These are phyloP conservation scores for Tonatia bakeri DNA, from an alignment of 2,113 vertebrate species.

Conservation along the genomic window DNA sequence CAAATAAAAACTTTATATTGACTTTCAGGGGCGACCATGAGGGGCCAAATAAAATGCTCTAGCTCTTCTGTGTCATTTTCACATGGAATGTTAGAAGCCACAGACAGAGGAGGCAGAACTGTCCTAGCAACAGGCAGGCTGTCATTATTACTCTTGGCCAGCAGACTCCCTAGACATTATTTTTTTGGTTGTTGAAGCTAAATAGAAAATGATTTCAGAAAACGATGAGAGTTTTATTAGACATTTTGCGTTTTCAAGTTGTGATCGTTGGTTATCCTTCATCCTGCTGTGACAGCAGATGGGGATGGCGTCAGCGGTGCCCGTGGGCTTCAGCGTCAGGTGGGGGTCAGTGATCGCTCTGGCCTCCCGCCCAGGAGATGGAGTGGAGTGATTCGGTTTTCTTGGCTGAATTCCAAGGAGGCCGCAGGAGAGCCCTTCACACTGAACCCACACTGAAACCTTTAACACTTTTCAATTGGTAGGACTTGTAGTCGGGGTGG, in stretches of 20 bases:
- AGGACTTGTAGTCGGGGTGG: not conserved
- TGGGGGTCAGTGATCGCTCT: constrained; percentile 32
- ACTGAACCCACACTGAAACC: constrained; percentile 24
- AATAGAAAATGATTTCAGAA: not conserved
- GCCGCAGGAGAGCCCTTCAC: not conserved
- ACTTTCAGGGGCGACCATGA: constrained; percentile 9
- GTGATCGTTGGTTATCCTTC: constrained; percentile 8
- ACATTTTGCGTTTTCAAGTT: constrained; percentile 31
- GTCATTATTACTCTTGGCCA: not conserved
- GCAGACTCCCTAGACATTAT: not conserved
- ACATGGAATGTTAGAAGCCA: not conserved
- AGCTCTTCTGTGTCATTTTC: not conserved
- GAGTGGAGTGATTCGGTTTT: constrained; percentile 51
- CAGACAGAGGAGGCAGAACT: not conserved
- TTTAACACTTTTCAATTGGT: constrained; percentile 4
- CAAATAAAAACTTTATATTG: not conserved
- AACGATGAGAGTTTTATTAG: not conserved
- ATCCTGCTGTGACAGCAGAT: constrained; percentile 49
- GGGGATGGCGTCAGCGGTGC: constrained; percentile 28
- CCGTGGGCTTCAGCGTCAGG: constrained; percentile 20
- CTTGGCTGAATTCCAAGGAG: constrained; percentile 42
- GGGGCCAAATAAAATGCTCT: not conserved
- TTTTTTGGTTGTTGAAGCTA: not conserved
- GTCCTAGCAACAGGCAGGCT: not conserved
- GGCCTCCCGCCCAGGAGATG: constrained; percentile 52